These are phyloP conservation scores for Athene cunicularia DNA, from an alignment of 2,113 vertebrate species.

Conservation along the genomic window DNA sequence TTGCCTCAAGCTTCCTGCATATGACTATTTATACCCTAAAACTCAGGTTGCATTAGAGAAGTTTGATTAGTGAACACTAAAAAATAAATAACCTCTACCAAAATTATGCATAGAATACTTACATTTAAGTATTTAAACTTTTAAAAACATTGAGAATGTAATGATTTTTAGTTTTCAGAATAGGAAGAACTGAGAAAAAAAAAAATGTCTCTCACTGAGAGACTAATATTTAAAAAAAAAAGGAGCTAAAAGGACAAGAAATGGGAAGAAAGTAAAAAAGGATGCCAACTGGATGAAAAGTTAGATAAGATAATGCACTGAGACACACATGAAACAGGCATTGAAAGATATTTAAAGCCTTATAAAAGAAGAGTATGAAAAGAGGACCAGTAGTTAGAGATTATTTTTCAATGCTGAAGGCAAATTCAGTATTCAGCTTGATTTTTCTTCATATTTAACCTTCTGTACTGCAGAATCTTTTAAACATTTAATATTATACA, in stretches of 20 bases:
- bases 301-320: neutral
- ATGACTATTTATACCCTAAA: neutral
- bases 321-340: neutral
- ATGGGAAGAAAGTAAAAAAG: neutral
- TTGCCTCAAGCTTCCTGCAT: neutral
- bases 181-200: neutral
- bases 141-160: neutral
- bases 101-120: neutral
- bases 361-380: neutral
- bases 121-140: neutral
- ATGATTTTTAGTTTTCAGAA: neutral
- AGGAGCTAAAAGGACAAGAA: neutral
- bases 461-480: neutral
- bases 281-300: neutral
- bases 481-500: neutral
- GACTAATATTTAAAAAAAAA: neutral
- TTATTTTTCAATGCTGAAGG: neutral
- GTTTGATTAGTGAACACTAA: neutral
- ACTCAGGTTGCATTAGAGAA: neutral
- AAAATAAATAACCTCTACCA: neutral
- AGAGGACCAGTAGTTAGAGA: neutral
- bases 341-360: neutral
- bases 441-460: neutral
- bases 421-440: neutral
- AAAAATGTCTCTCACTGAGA: neutral